These are phyloP conservation scores for Papilio polytes DNA, from an alignment of 1,140 invertebrate species.

Conservation along the genomic window DNA sequence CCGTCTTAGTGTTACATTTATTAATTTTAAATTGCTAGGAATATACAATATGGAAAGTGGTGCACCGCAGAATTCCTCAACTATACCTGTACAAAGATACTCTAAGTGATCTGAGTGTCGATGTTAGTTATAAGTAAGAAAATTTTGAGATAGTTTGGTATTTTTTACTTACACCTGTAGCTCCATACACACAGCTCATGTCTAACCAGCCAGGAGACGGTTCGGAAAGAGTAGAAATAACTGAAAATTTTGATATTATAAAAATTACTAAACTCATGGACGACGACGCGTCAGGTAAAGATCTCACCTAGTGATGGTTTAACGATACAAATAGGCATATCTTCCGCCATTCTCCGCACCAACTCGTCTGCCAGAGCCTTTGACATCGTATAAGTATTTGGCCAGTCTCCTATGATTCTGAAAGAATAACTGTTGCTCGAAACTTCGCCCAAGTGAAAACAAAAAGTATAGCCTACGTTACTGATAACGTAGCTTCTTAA, in stretches of 20 bases:
- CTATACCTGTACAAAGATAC: no score
- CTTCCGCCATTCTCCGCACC: conserved; percentile 84
- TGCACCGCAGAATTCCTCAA: no score
- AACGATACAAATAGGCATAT: conserved; percentile 88
- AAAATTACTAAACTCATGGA: no score
- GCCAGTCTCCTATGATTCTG: conserved; percentile 88
- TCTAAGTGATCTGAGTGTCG: no score
- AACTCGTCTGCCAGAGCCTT: conserved; percentile 91
- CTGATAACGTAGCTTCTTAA: no score
- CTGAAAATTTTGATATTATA: background rate
- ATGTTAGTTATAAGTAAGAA: no score
- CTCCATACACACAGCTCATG: background rate
- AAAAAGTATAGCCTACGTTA: no score
- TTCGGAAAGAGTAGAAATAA: background rate
- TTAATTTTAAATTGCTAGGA: no score
- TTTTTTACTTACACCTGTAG: background rate
- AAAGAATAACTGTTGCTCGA: background rate
- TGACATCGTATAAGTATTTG: conserved; percentile 92
- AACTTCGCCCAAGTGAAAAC: no score
- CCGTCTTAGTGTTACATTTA: no score
- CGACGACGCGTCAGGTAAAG: background rate
- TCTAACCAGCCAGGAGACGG: background rate
- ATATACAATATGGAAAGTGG: no score
- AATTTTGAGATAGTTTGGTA: background rate
- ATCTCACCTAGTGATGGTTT: conserved; percentile 87